A percentile compares a stretch with the other conserved stretches of the same genome.
phyloP scores from a whole-genome alignment of 2,113 vertebrate species.

The Corythornis vintsioides region DNA sequence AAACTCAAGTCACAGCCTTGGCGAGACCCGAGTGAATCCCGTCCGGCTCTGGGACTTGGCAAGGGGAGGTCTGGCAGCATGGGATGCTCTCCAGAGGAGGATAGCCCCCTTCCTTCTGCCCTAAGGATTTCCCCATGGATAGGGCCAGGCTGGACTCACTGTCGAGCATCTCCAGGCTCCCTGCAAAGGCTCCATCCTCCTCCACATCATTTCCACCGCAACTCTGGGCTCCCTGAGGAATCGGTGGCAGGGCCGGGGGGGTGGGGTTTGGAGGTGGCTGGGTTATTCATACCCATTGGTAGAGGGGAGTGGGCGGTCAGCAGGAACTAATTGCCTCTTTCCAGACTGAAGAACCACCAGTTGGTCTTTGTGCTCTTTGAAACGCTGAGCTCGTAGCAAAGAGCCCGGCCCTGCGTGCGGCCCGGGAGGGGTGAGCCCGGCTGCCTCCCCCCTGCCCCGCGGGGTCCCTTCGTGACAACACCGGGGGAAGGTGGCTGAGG shows the following conservation, averaged over 20 bases:
- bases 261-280: neutral
- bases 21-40: neutral
- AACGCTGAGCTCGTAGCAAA: neutral
- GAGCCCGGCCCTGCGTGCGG: rapidly evolving
- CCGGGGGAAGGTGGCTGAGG: neutral
- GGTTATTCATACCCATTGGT: neutral
- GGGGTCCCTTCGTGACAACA: neutral
- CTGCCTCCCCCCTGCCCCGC: neutral
- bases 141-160: neutral
- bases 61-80: rapidly evolving
- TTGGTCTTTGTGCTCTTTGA: conserved; percentile 19
- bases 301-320: neutral
- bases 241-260: rapidly evolving
- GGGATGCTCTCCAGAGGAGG: neutral
- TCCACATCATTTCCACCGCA: neutral
- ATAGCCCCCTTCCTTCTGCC: neutral
- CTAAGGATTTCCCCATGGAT: rapidly evolving
- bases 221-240: neutral
- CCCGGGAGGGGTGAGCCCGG: neutral
- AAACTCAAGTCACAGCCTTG: neutral
- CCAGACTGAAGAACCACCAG: neutral
- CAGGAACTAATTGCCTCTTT: conserved; percentile 27
- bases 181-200: neutral
- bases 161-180: neutral
- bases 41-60: rapidly evolving